Base-by-base conservation (phyloP, 2,113 vertebrate species). In the Abramis brama region DNA sequence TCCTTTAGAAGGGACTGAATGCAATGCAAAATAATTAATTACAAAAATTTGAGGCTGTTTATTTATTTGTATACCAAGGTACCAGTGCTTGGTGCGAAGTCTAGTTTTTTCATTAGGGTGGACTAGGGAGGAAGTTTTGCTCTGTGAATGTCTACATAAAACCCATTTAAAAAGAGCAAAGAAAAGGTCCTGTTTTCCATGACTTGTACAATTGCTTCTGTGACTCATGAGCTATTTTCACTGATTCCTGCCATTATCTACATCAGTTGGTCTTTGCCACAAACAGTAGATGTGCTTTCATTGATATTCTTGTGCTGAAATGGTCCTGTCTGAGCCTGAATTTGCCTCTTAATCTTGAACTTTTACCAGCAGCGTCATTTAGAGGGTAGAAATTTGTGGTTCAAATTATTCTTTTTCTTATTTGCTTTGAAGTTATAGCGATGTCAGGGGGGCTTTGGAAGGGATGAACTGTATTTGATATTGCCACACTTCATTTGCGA, bases 351-450 rank as follows among this genome's bases (percentile, higher is more conserved):
- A 79, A 79, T 30, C 45, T 60, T 75, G 3, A 76, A 55, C 79
- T 64, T 57, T 85, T 80, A 76, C 83, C 68, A 66, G 47, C 81
- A 79, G 68, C 23, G 59, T 10, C 47, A 57, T 75, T 76, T 52
- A 75, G 33, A 55, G 73, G 43, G 71, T 33, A 59, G 59, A 76
- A 77, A 83, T 78, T n/a, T 66, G 30, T 27, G 27, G 17, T 73
- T 30, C 25, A 59, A 62, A 73, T 78, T 36, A 64, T 36, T 52
- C 59, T 47, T 82, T 70, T 83, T 71, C 21, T 75, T 74, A n/a
- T 87, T 82, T 70, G 74, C 33, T 70, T 86, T 79, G 30, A 86
- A 71, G 80, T 45, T 25, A 27, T 27, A 55, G 59, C 23, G 6
- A 62, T 25, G 27, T 70, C 12, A 10, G 27, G n/a, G 36, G 10